Percentiles rank a stretch among this genome's conserved stretches.
These are phyloP conservation scores for Drosophila flavopinicola DNA, from an alignment of 2,888 invertebrate genomes.

Conservation along the genomic window DNA sequence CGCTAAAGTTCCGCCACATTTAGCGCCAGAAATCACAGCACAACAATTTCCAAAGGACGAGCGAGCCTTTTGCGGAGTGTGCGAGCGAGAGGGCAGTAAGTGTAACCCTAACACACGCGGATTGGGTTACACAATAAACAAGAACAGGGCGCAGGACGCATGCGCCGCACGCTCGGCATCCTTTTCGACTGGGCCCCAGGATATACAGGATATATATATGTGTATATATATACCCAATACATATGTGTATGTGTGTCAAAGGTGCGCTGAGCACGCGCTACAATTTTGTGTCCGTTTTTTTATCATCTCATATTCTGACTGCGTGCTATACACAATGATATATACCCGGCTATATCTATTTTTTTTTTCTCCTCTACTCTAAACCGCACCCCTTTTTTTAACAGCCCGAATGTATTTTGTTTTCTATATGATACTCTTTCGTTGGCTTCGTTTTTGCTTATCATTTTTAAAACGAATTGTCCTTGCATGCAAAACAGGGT, in stretches of 20 bases:
- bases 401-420: too few species aligned
- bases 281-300: slow-evolving; percentile 10
- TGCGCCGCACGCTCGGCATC: slow-evolving; percentile 73
- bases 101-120: slow-evolving; percentile 65
- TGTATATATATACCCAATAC: not conserved
- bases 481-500: slow-evolving; percentile 73
- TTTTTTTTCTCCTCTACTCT: not conserved
- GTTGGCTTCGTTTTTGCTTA: too few species aligned
- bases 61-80: not conserved
- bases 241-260: slow-evolving; percentile 43
- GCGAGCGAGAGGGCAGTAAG: not conserved
- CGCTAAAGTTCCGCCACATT: slow-evolving; percentile 76
- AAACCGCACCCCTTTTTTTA: slow-evolving; percentile 46
- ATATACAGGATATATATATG: not conserved
- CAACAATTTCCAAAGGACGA: slow-evolving; percentile 31
- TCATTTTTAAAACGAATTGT: slow-evolving; percentile 46
- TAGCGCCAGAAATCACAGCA: slow-evolving; percentile 62
- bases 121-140: slow-evolving; percentile 75
- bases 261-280: slow-evolving; percentile 71
- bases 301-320: slow-evolving; percentile 26
- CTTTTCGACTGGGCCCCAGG: slow-evolving; percentile 35
- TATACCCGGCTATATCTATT: slow-evolving; percentile 9
- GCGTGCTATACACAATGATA: slow-evolving; percentile 69
- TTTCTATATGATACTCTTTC: too few species aligned
- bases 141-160: slow-evolving; percentile 45